Evolutionary conservation across 2,888 invertebrate genomes (phyloP), one percentile per base, ranked within the genome.

Genomic region (Pantelozetes paolii): DNA sequence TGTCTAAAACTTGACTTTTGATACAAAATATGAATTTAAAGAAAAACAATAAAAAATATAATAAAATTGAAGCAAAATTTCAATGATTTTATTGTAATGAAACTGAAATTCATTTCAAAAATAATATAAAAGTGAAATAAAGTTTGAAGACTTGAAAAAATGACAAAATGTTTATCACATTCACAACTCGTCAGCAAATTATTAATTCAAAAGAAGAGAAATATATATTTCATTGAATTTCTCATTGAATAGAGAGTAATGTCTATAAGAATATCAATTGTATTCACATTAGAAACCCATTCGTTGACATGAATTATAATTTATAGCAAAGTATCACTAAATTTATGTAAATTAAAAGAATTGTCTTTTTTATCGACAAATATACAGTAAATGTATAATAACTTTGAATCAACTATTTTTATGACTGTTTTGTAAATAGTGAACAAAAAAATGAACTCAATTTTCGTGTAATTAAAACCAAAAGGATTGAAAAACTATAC

Each of bases 401-500:
- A 11, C 20, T 11, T 50, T 50, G 50, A 50, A 50, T 50, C 50
- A 18, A 50, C 50, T 18, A 11, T 50, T 50, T 50, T 50, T 11
- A 36, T 11, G 5, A 36, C 11, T 50, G 9, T 6, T 50, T 50
- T 50, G 20, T 11, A n/a, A n/a, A n/a, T 50, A 50, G n/a, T 15
- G 50, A 50, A 50, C 50, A 50, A 50, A 11, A 50, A 18, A 50
- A n/a, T n/a, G 20, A 15, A 50, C 18, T 18, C 20, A 20, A 50
- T 18, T 18, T 15, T 20, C 20, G n/a, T 5, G 50, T 50, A 50
- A n/a, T n/a, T n/a, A n/a, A 11, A 50, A 50, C 50, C 50, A 5
- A 50, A 50, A 50, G n/a, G 5, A 50, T 50, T 50, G 50, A 20
- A 50, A 20, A 50, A 50, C 50, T 50, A 15, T 50, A n/a, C 50